Base-by-base conservation (phyloP, 2,797 vertebrate genomes). In the Diglossa cyanea region DNA sequence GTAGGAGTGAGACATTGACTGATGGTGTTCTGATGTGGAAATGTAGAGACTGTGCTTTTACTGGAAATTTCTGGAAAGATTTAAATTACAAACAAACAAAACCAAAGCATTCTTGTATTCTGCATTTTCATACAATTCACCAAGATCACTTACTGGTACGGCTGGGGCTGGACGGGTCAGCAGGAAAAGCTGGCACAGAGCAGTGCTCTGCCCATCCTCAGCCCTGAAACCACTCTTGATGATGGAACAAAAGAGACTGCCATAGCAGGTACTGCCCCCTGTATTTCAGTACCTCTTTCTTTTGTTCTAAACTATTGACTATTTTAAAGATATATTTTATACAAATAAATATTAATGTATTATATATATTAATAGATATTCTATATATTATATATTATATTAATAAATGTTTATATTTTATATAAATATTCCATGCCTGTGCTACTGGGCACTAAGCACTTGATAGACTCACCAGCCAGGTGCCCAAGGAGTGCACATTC, bases 1-100 rank as follows among this genome's bases (percentile, higher is more conserved):
- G 30, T n/a, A 45, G 48, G n/a, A 63, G 24, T 0, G 0, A 63
- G 39, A 39, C 20, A 8, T 3, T 47, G 30, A 37, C 30, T 5
- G 2, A 33, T 23, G 6, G 17, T 21, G 20, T 12, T 39, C 50
- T 62, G 53, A 70, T n/a, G 12, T 25, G 20, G 42, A 85, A 92
- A 62, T 6, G 13, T 6, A 71, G 45, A 92, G 11, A 3, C n/a
- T 48, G 20, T 28, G 16, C 7, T 73, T 71, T 85, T 53, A 42
- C 33, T 40, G 9, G 16, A 79, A 80, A 74, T 26, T 87, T 77
- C 13, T 70, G 33, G 63, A 90, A 93, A 83, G 0, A 15, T 42
- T 53, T 58, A 33, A 44, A 40, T 70, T 47, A 40, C 25, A 39
- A 75, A 28, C 17, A 8, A 48, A 25, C 7, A 21, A 66, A 71